Base-by-base conservation (phyloP, 1,140 invertebrate species). In the Drosophila littoralis region DNA sequence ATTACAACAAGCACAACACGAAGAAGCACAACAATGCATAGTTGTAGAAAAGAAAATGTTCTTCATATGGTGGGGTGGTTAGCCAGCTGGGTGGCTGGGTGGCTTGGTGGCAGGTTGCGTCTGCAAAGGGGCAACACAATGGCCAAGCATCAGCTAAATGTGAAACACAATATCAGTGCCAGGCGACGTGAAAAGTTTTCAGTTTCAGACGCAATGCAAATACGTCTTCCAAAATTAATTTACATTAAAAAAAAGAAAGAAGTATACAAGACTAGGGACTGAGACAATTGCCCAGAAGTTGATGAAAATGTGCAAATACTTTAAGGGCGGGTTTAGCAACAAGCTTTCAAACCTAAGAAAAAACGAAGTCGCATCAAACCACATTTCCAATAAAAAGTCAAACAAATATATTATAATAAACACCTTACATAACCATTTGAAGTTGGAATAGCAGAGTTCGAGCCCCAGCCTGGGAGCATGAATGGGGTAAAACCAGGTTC, bases 221-320 rank as follows among this genome's bases (percentile, higher is more conserved):
- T 88, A 83, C 75, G 83, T 73, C 43, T 65, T 67, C 38, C 57
- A 82, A 86, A 86, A 83, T 84, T 86, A 58, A 88, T 74, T 86
- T 79, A 77, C 68, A 79, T 67, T 83, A 68, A 13, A 32, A 38
- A 36, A 81, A 64, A 40, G 59, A 65, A 40, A 52, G 64, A 70
- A 28, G 28, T 28, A 12, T 9, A 17, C 13, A 54, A 66, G 74
- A 45, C 57, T 77, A 59, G 68, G 72, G 69, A 67, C 40, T 52
- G 22, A 38, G 51, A 38, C 12, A 58, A 51, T 22, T 54, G 48
- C 9, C 17, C n/a, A 48, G 22, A 38, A 43, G 10, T 57, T 57
- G 17, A 52, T 40, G 42, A 15, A 58, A 76, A 66, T 48, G 36
- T 45, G 65, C 36, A 65, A 57, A 75, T 22, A 7, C 22, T n/a